Base-by-base conservation (phyloP, 2,797 vertebrate species). In the Astyanax mexicanus region DNA sequence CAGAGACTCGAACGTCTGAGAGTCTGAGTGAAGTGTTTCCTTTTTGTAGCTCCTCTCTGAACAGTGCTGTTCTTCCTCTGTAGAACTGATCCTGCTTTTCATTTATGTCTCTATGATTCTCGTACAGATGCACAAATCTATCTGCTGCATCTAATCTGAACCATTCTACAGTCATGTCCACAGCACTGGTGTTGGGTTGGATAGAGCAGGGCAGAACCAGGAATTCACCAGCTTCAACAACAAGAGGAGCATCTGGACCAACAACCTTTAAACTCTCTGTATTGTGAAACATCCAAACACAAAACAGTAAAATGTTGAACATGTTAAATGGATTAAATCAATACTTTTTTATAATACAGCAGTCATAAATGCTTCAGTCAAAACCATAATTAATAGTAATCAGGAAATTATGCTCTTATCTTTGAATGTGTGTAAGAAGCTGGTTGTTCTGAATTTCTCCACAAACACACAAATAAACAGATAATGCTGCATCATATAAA, bases 21-120 rank as follows among this genome's bases (percentile, higher is more conserved):
- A 89, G 78, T 67, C 80, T 75, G 27, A 89, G 73, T 44, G 88
- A 90, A 21, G 87, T 0, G 0, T 89, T 84, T 17, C 90, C 90
- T 8, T 61, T n/a, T 21, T 21, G 52, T 6, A 91, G 64, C 4
- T 82, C 69, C 21, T 37, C 27, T 3, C 0, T 38, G 17, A 84
- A 88, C 40, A 89, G 60, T 1, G 57, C 38, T 0, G 86, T 79
- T 64, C 88, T 83, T 2, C 64, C 84, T 0, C 0, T 3, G 17
- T 82, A 89, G 0, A 27, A 12, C 13, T 15, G 0, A 7, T 69
- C 27, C 27, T 84, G 79, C 0, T 0, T 3, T 0, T 42, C 35
- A 17, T 49, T 52, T n/a, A 8, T 55, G 6, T 60, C 58, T 61
- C 25, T 40, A 7, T 2, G 21, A 7, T 76, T 13, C 12, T 45